Percentiles rank a stretch among this genome's conserved stretches.
phyloP scores from a whole-genome alignment of 2,888 invertebrate genomes.

The Zygothrica quintamaculata region DNA sequence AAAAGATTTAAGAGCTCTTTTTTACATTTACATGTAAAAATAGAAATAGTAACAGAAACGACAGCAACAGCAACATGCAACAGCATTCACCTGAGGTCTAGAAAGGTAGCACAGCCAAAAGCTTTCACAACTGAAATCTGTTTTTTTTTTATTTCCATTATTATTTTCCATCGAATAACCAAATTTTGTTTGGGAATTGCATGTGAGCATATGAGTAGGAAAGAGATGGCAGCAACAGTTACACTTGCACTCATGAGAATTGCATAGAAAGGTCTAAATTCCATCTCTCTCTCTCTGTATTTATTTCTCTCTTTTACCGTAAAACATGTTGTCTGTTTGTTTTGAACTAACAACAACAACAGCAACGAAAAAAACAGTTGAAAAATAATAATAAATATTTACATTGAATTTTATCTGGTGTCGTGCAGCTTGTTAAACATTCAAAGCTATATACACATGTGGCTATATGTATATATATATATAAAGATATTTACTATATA shows the following conservation, averaged over 20 bases:
- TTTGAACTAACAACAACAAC: constrained; percentile 45
- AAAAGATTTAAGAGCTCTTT: background rate
- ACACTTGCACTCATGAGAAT: constrained; percentile 43
- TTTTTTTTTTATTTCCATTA: constrained; percentile 5
- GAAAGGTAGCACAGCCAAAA: constrained; percentile 28
- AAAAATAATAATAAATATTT: constrained; percentile 57
- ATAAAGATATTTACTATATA: constrained; percentile 24
- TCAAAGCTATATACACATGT: constrained; percentile 10
- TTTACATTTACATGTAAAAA: too few relatives aligned
- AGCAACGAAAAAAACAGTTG: constrained; percentile 30
- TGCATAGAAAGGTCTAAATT: too few relatives aligned
- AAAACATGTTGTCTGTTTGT: constrained; percentile 41
- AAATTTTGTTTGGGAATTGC: background rate
- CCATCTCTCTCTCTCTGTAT: too few relatives aligned
- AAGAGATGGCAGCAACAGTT: constrained; percentile 14
- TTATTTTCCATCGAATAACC: constrained; percentile 8
- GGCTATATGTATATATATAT: background rate
- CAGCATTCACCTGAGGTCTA: constrained; percentile 17
- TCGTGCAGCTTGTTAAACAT: constrained; percentile 40
- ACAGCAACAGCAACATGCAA: constrained; percentile 33
- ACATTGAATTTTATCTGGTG: constrained; percentile 65
- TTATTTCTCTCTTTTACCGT: too few relatives aligned
- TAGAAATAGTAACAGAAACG: constrained; percentile 1
- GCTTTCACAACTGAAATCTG: constrained; percentile 28
- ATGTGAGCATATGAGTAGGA: constrained; percentile 18